These are phyloP conservation scores for Corvus cornix DNA, from an alignment of 2,113 vertebrate species.

Conservation along the genomic window DNA sequence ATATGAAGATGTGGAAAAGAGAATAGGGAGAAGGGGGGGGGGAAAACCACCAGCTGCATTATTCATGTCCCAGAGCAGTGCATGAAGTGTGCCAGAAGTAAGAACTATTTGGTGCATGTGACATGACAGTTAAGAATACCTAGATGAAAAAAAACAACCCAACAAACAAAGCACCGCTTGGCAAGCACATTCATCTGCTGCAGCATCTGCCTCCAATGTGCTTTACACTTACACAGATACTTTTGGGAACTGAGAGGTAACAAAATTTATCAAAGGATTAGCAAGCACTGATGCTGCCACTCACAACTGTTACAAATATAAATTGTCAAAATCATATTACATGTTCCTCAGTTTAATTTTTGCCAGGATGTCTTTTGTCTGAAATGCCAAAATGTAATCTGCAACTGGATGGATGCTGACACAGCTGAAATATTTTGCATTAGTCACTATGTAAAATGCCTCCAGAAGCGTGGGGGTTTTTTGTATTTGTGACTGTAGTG, in stretches of 20 bases:
- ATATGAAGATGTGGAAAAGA: not conserved
- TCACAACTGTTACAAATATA: slow-evolving; percentile 3
- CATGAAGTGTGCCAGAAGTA: not conserved
- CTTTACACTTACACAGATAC: not conserved
- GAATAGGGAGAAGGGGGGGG: not conserved
- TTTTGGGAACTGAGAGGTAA: slow-evolving; percentile 41
- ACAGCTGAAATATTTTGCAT: slow-evolving; percentile 16
- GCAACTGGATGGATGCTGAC: not conserved
- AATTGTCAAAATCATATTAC: not conserved
- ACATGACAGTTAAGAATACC: not conserved
- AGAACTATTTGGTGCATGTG: not conserved
- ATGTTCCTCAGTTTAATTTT: not conserved
- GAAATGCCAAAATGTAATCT: slow-evolving; percentile 11
- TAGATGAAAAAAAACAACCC: not conserved
- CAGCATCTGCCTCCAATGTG: slow-evolving; percentile 36
- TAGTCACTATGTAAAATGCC: not conserved
- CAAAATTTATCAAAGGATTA: slow-evolving; percentile 57
- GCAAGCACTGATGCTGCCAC: not conserved
- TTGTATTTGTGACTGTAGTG: not conserved
- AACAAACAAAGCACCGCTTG: slow-evolving; percentile 7
- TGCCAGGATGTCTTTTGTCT: slow-evolving; percentile 14
- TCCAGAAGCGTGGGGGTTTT: not conserved
- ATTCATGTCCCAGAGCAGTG: not conserved
- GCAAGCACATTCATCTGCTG: slow-evolving; percentile 4
- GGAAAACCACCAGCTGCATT: not conserved